Base-by-base conservation (phyloP, 2,888 invertebrate species). In the Meliscaeva auricollis region DNA sequence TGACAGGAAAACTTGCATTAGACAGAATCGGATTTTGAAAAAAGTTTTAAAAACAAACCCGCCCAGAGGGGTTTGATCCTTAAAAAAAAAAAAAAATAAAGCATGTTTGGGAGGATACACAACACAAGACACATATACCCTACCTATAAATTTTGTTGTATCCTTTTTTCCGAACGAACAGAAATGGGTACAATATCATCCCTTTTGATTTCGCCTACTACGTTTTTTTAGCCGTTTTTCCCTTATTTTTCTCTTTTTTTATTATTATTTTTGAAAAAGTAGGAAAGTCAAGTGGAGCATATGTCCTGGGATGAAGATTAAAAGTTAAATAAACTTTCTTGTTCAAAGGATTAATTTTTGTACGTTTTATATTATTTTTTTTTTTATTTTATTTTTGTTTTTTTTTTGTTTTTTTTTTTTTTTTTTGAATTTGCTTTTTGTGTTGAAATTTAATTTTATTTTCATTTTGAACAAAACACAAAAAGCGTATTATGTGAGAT, bases 291-390 rank as follows among this genome's bases (percentile, higher is more conserved):
- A 80, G 80, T 66, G 75, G 66, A 79, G 75, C 79, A 80, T 80
- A 76, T 84, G 75, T 75, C 80, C 80, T 76, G 64, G 46, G 75
- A 80, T 80, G 80, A 68, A 75, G 80, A 84, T 84, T 84, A 84
- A 80, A 84, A 84, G 80, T 84, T 84, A 80, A 79, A 80, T 75
- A 84, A 84, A 80, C 75, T 84, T 84, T 84, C 79, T 75, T 75
- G 72, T 68, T 75, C 75, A 80, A 84, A 84, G 84, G 84, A 80
- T 76, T 66, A 54, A 72, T 76, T 84, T 83, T 69, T 72, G 50
- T 72, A n/a, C 32, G 54, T 60, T 56, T 56, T 32, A 32, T 20
- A n/a, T 26, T 44, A 9, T 26, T 62, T 26, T 26, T 11, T 41
- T n/a, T n/a, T n/a, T n/a, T n/a, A n/a, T n/a, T 54, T 15, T 15